These are phyloP conservation scores for Triops cancriformis DNA, from an alignment of 1,140 invertebrate genomes.

Conservation along the genomic window DNA sequence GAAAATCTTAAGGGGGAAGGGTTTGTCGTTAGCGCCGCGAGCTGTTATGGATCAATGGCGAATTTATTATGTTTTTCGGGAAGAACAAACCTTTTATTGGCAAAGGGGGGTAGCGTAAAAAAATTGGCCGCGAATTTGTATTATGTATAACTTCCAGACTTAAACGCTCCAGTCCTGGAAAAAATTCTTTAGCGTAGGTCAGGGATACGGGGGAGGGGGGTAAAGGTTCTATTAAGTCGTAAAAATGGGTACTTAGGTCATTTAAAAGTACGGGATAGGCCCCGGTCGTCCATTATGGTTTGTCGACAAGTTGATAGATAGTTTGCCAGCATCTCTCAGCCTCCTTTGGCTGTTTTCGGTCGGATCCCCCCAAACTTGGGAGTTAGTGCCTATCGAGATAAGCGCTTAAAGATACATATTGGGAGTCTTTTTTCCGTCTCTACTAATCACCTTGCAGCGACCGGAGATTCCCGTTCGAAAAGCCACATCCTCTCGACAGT, in stretches of 20 bases:
- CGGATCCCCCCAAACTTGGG: background rate
- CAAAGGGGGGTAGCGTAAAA: background rate
- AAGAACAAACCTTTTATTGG: background rate
- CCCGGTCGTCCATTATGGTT: background rate
- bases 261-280: background rate
- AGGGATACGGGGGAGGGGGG: background rate
- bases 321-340: background rate
- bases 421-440: background rate
- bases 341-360: background rate
- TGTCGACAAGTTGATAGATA: background rate
- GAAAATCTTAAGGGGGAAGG: background rate
- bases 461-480: background rate
- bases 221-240: background rate
- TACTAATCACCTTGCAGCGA: background rate
- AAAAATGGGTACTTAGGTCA: background rate
- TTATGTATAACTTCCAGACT: background rate
- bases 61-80: background rate
- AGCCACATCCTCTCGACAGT: background rate
- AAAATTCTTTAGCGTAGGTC: background rate
- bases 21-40: background rate
- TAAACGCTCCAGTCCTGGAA: background rate
- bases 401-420: background rate
- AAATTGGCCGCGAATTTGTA: background rate
- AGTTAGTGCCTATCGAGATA: background rate
- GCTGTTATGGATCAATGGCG: background rate